Percentiles rank a stretch among this genome's conserved stretches.
phyloP scores from a whole-genome alignment of 2,888 invertebrate species.

The Parthenolecanium corni region DNA sequence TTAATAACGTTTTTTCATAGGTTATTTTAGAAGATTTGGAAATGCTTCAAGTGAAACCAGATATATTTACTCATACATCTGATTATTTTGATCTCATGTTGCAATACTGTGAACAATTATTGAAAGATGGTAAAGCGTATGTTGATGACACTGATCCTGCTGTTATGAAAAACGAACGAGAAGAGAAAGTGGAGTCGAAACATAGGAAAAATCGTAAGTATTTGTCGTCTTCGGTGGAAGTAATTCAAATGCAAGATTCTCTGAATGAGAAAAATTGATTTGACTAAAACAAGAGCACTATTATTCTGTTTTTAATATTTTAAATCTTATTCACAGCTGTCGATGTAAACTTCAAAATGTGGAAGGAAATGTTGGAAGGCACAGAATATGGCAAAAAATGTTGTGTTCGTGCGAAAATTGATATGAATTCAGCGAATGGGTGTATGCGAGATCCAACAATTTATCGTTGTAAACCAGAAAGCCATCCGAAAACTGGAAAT shows the following conservation, averaged over 20 bases:
- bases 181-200: constrained; percentile 70
- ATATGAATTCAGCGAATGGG: constrained; percentile 91
- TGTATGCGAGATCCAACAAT: constrained; percentile 97
- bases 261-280: no score
- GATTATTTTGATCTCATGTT: constrained; percentile 92
- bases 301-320: no score
- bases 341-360: constrained; percentile 71
- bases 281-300: no score
- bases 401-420: constrained; percentile 93
- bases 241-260: no score
- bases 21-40: constrained; percentile 84
- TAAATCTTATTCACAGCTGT: constrained; percentile 46
- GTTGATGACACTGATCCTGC: constrained; percentile 94
- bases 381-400: constrained; percentile 67
- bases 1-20: constrained; percentile 35
- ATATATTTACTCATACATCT: constrained; percentile 87
- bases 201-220: constrained; percentile 72
- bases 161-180: constrained; percentile 87
- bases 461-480: constrained; percentile 85
- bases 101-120: constrained; percentile 71
- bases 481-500: constrained; percentile 83
- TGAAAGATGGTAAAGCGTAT: constrained; percentile 83
- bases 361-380: constrained; percentile 91
- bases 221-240: not conserved
- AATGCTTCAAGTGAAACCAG: constrained; percentile 82